Base-by-base conservation (phyloP, 2,888 invertebrate genomes). In the Gortyna flavago region DNA sequence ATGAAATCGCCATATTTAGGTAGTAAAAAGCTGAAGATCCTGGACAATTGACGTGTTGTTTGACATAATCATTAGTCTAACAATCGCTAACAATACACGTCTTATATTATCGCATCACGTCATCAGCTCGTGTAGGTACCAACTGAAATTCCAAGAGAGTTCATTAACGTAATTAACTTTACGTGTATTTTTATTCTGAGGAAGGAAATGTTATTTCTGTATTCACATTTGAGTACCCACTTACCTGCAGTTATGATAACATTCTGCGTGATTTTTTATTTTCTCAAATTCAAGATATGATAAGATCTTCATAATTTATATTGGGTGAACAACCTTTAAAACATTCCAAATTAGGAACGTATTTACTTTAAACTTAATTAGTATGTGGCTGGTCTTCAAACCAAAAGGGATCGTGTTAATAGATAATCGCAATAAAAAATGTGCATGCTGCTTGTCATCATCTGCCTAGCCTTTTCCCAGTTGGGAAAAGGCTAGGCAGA, bases 41-140 rank as follows among this genome's bases (percentile, higher is more conserved):
- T 86, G 68, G 69, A 80, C 51, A 72, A 57, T 51, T 81, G 78
- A 80, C 74, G 70, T 72, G n/a, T 75, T 87, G 71, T 88, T 86
- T 85, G 79, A 69, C 54, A 78, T 81, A 80, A 74, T 84, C 77
- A 81, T 88, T 87, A 88, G 61, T 73, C 29, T 76, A 79, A 84
- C 77, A 80, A 85, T 68, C 57, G 72, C 29, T 76, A 79, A 84
- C 77, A 80, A 85, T 68, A 88, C 81, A 86, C 79, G 88, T 78
- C 75, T 76, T 57, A 66, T 64, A 69, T 77, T 84, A 87, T 84
- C 84, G 16, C 44, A 77, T 80, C 61, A 38, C 74, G 67, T 85
- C 82, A 87, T 80, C 84, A 64, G 73, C 68, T 61, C 61, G 51
- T 72, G 68, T 62, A 70, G 65, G 51, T 66, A 77, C 21, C 21